Percentiles rank a stretch among this genome's conserved stretches.
These are phyloP conservation scores for Sinopyrophorus schimmeli DNA, from an alignment of 2,888 invertebrate genomes.

Conservation along the genomic window DNA sequence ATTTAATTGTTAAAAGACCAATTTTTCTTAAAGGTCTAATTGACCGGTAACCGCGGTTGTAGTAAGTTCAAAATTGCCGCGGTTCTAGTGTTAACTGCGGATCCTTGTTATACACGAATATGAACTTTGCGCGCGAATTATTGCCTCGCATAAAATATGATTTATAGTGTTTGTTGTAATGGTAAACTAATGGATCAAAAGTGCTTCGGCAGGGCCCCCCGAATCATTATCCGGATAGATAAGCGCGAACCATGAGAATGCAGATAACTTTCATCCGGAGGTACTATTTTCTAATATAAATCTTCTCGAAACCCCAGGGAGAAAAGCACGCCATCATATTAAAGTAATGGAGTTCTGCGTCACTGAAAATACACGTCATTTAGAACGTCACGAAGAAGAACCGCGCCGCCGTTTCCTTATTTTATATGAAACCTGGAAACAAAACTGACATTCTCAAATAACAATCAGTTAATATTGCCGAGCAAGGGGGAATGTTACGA, in stretches of 20 bases:
- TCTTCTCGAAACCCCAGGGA: conserved; percentile 12
- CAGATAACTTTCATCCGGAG: conserved; percentile 12
- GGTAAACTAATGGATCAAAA: too few relatives aligned
- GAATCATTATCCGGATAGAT: conserved; percentile 12
- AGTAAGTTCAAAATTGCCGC: too few relatives aligned
- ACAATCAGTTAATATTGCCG: conserved; percentile 1
- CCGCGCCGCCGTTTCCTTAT: conserved; percentile 2
- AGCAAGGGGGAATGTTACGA: conserved; percentile 2
- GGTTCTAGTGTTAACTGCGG: too few relatives aligned
- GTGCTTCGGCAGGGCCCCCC: too few relatives aligned
- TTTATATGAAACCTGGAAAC: conserved; percentile 2
- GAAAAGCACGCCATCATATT: conserved; percentile 11
- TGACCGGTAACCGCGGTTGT: too few relatives aligned
- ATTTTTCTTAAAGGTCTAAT: too few relatives aligned
- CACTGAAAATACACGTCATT: conserved; percentile 15
- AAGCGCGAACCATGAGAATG: conserved; percentile 9
- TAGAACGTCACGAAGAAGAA: conserved; percentile 12
- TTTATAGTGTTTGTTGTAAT: conserved; percentile 11
- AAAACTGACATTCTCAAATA: conserved; percentile 14
- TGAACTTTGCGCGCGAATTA: not conserved
- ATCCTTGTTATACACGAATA: conserved; percentile 10
- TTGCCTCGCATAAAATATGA: conserved; percentile 11
- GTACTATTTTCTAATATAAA: conserved; percentile 11
- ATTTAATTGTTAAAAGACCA: too few relatives aligned
- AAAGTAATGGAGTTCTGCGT: conserved; percentile 20